These are phyloP conservation scores for Dasysyrphus tricinctus DNA, from an alignment of 2,888 invertebrate genomes.

Conservation along the genomic window DNA sequence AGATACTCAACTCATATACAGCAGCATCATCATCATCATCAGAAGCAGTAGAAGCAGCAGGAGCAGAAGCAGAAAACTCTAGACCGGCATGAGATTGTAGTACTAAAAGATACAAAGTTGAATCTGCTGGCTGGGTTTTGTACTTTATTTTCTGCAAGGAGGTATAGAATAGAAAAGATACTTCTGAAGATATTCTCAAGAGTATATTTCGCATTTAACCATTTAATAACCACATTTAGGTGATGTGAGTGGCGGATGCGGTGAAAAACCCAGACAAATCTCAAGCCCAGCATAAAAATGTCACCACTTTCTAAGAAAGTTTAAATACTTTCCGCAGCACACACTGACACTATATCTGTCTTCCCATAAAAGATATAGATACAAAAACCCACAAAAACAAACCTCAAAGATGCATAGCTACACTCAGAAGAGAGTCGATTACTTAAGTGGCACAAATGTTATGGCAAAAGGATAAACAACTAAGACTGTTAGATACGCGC, in stretches of 20 bases:
- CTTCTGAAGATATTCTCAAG: slow-evolving; percentile 48
- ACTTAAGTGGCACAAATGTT: slow-evolving; percentile 68
- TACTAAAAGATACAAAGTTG: slow-evolving; percentile 39
- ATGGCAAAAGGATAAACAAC: slow-evolving; percentile 65
- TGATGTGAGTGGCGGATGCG: slow-evolving; percentile 6
- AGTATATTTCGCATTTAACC: slow-evolving; percentile 60
- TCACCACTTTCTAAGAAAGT: slow-evolving; percentile 49
- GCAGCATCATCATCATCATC: neutral
- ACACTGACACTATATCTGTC: neutral
- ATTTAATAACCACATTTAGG: slow-evolving; percentile 52
- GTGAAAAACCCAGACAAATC: neutral
- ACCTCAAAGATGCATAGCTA: slow-evolving; percentile 14
- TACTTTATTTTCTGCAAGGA: neutral
- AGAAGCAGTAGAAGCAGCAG: neutral
- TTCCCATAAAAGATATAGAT: neutral
- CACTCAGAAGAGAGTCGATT: slow-evolving; percentile 42
- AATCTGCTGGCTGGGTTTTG: slow-evolving; percentile 60
- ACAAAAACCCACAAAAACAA: slow-evolving; percentile 26
- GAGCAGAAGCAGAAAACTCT: slow-evolving; percentile 1
- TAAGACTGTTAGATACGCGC: slow-evolving; percentile 50
- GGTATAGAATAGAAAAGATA: neutral
- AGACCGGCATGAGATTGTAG: slow-evolving; percentile 47
- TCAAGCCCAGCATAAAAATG: slow-evolving; percentile 28
- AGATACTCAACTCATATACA: neutral
- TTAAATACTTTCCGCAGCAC: neutral